phyloP scores from a whole-genome alignment of 2,888 invertebrate genomes.

The Incurvaria masculella region DNA sequence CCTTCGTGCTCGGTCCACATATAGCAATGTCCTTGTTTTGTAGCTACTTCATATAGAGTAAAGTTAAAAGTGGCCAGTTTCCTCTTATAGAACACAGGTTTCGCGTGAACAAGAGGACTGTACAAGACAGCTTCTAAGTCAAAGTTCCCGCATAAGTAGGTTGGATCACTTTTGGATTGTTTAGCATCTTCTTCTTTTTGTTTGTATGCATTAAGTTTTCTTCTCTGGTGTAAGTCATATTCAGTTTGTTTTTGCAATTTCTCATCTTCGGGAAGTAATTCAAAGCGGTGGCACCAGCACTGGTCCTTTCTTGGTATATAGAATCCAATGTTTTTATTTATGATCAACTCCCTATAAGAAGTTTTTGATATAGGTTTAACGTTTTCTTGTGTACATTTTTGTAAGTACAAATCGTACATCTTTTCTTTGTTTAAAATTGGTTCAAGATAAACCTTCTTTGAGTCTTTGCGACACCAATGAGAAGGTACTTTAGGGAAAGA shows the following conservation, averaged over 20 bases:
- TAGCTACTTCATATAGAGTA: constrained; percentile 14
- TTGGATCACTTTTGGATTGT: not conserved
- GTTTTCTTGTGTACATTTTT: not conserved
- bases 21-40: constrained; percentile 16
- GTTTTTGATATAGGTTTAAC: not conserved
- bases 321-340: not conserved
- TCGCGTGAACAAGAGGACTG: constrained; percentile 11
- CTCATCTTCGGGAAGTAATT: not conserved
- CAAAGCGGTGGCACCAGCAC: not conserved
- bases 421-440: not conserved
- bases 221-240: not conserved
- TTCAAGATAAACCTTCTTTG: not conserved
- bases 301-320: not conserved
- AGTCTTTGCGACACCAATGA: not conserved
- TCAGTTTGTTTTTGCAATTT: not conserved
- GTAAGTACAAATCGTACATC: not conserved
- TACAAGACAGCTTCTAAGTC: constrained; percentile 16
- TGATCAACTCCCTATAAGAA: not conserved
- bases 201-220: not conserved
- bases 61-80: constrained; percentile 16
- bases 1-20: constrained; percentile 19
- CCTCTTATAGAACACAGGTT: constrained; percentile 14
- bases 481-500: not conserved
- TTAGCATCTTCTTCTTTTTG: not conserved
- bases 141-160: constrained; percentile 4